Evolutionary conservation across 1,140 invertebrate species (phyloP), one percentile per base, ranked within the genome.

Genomic region (Anastatus disparis): DNA sequence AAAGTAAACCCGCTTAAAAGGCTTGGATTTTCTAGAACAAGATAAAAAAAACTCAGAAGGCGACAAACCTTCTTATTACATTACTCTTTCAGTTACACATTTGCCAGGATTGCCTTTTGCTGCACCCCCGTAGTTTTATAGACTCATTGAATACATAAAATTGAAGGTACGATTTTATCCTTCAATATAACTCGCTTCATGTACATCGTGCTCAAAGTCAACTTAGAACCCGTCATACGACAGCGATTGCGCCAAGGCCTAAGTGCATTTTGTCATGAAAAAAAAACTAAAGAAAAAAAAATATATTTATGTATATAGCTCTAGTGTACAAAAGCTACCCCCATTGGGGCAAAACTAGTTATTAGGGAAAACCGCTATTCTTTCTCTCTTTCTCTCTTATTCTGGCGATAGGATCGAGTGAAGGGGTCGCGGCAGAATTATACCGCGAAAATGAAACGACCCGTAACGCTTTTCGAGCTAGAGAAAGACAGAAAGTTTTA

Each of bases 291-390:
- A n/a, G n/a, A n/a, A 53, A 24, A 46, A 69, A 59, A 62, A 73
- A n/a, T n/a, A n/a, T n/a, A n/a, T n/a, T n/a, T n/a, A n/a, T n/a
- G 26, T 38, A 35, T 48, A 46, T 46, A 46, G 48, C 20, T 24
- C 55, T 40, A 52, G 63, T 29, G 66, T 52, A 69, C 46, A 59
- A 70, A 67, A 74, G 68, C 66, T 12, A 27, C n/a, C 27, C 29
- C n/a, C n/a, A n/a, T n/a, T n/a, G 53, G 66, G 58, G n/a, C 46
- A 29, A 76, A 78, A 77, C 76, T 77, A 73, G 76, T 81, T 80
- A 77, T 78, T 79, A 79, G 77, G 48, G 50, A 15, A 9, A 40
- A 48, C n/a, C 59, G 29, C n/a, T 22, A 20, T 53, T 27, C 50
- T 53, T 27, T 26, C 2, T 53, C 27, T 20, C 46, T 35, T 13